These are phyloP conservation scores for Dichetophora obliterata DNA, from an alignment of 2,888 invertebrate genomes.

Conservation along the genomic window DNA sequence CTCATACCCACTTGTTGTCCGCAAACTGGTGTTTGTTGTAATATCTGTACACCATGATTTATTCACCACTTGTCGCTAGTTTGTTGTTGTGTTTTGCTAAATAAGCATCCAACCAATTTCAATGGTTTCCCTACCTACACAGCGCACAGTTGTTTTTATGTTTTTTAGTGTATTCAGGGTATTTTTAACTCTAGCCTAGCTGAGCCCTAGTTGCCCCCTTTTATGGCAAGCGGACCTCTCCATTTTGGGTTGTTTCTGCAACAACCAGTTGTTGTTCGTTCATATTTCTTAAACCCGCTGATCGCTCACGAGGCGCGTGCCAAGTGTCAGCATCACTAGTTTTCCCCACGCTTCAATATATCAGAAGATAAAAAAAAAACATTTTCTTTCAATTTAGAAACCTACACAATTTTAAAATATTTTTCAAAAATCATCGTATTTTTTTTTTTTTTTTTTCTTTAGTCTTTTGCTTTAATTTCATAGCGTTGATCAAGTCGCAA, in stretches of 20 bases:
- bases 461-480: too few species aligned
- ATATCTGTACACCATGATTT: neutral
- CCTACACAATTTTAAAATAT: conserved; percentile 33
- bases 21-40: conserved; percentile 5
- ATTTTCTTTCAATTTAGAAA: conserved; percentile 39
- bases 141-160: neutral
- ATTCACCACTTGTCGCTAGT: conserved; percentile 3
- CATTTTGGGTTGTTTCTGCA: conserved; percentile 2
- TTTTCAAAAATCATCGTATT: neutral
- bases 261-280: conserved; percentile 23
- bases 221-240: conserved; percentile 18
- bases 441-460: neutral
- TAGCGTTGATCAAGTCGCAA: neutral
- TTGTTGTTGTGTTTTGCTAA: conserved; percentile 26
- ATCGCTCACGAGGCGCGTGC: conserved; percentile 51
- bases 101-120: conserved; percentile 40
- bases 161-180: conserved; percentile 32
- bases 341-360: conserved; percentile 51
- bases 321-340: conserved; percentile 49
- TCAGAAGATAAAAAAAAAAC: conserved; percentile 38
- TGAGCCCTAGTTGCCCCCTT: conserved; percentile 26
- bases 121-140: conserved; percentile 10
- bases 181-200: conserved; percentile 25
- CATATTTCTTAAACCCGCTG: conserved; percentile 35
- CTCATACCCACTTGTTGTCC: neutral